phyloP scores from a whole-genome alignment of 2,113 vertebrate genomes.

The Neogale vison region DNA sequence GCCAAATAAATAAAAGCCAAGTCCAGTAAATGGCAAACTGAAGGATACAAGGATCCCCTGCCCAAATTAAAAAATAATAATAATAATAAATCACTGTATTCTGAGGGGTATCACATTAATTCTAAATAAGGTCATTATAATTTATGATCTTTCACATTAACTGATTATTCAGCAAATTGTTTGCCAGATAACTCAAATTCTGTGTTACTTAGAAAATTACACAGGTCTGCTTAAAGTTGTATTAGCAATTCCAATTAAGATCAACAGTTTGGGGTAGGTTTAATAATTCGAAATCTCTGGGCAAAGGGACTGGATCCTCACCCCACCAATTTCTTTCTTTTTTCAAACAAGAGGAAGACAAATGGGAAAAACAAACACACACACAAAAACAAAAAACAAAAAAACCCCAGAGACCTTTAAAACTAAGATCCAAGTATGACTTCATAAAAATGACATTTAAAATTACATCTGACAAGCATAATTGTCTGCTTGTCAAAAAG shows the following conservation, averaged over 20 bases:
- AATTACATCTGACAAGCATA: neutral
- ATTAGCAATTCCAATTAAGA: neutral
- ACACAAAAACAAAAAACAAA: too few species aligned
- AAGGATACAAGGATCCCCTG: neutral
- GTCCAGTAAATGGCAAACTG: neutral
- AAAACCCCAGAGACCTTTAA: neutral
- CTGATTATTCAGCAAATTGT: neutral
- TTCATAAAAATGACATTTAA: neutral
- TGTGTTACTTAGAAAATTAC: neutral
- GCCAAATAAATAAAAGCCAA: conserved; percentile 26
- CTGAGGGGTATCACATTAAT: neutral
- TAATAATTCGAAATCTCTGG: neutral
- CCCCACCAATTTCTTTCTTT: neutral
- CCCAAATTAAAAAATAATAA: too few species aligned
- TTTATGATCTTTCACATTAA: neutral
- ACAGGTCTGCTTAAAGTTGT: neutral
- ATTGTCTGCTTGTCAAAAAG: too few species aligned
- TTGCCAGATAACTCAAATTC: neutral
- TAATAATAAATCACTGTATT: neutral
- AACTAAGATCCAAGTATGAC: neutral
- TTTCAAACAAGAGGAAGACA: neutral
- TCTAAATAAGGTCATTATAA: neutral
- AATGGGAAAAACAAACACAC: neutral
- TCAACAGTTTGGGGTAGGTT: neutral
- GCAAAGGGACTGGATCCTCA: neutral